phyloP scores from a whole-genome alignment of 2,797 vertebrate species.

The Melanotaenia maccullochi region DNA sequence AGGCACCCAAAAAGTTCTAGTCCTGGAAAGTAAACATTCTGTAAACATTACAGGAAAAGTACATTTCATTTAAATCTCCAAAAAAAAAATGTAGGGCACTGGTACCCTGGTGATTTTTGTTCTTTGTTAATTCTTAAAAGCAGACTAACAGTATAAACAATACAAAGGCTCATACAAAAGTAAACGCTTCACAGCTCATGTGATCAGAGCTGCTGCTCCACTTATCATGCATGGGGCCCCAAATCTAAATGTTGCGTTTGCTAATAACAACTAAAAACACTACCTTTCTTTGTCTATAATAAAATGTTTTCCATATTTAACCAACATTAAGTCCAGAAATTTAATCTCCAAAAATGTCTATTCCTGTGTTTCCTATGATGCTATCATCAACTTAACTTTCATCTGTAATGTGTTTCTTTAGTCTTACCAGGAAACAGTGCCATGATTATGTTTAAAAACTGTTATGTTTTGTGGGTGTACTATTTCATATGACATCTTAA shows the following conservation, averaged over 20 bases:
- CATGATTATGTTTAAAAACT: too few species aligned
- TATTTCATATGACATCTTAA: not conserved
- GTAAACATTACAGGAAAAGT: not conserved
- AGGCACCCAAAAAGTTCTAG: not conserved
- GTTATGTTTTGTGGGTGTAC: not conserved
- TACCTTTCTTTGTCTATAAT: not conserved
- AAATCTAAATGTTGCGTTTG: not conserved
- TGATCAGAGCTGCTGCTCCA: not conserved
- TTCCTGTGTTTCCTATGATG: not conserved
- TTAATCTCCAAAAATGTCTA: not conserved
- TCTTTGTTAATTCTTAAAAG: not conserved
- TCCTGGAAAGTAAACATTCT: not conserved
- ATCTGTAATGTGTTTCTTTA: too few species aligned
- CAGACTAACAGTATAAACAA: not conserved
- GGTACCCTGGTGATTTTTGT: not conserved
- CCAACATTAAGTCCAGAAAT: not conserved
- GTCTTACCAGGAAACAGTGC: too few species aligned
- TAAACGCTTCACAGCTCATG: not conserved
- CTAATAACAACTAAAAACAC: not conserved
- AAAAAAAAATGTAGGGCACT: not conserved
- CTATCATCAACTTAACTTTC: not conserved
- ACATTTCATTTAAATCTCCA: not conserved
- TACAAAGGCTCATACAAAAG: not conserved
- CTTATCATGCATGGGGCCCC: not conserved
- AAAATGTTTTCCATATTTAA: not conserved